Percentiles rank a stretch among this genome's conserved stretches.
Conservation (phyloP, 2,888 invertebrate genomes). For the Drosophila prolongata region DNA sequence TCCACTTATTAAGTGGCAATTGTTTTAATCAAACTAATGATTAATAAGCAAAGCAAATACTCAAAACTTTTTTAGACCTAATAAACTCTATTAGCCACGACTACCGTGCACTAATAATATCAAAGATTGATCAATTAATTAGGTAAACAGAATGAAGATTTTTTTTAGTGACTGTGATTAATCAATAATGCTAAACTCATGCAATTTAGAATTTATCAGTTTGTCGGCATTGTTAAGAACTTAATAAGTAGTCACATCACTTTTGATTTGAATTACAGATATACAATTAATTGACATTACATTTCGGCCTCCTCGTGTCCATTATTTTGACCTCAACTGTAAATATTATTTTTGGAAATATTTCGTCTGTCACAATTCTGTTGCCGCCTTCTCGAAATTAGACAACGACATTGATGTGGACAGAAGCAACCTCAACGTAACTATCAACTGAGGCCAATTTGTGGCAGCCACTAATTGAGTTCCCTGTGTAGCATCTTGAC, state of each 20-base stretch:
- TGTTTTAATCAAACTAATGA: too few species aligned
- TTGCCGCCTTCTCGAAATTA: constrained; percentile 1
- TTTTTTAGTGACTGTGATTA: not conserved
- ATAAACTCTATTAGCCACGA: too few species aligned
- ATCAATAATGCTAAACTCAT: too few species aligned
- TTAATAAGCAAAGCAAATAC: too few species aligned
- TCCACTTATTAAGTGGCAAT: too few species aligned
- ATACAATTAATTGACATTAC: too few species aligned
- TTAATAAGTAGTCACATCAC: too few species aligned
- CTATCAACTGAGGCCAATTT: constrained; percentile 56
- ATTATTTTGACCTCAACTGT: constrained; percentile 10
- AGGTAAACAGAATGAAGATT: not conserved
- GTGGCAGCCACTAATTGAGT: constrained; percentile 72
- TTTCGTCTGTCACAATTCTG: constrained; percentile 8
- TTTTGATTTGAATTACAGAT: too few species aligned
- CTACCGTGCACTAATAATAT: not conserved
- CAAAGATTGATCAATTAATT: not conserved
- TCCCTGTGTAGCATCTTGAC: constrained; percentile 65
- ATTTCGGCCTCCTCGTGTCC: not conserved
- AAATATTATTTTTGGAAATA: constrained; percentile 15
- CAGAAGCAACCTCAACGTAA: constrained; percentile 41
- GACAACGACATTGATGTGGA: constrained; percentile 6
- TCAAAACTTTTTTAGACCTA: too few species aligned
- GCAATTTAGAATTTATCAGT: too few species aligned
- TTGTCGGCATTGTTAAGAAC: too few species aligned